These are phyloP conservation scores for Pseudomyrmex pallidus DNA, from an alignment of 1,140 invertebrate genomes.

Conservation along the genomic window DNA sequence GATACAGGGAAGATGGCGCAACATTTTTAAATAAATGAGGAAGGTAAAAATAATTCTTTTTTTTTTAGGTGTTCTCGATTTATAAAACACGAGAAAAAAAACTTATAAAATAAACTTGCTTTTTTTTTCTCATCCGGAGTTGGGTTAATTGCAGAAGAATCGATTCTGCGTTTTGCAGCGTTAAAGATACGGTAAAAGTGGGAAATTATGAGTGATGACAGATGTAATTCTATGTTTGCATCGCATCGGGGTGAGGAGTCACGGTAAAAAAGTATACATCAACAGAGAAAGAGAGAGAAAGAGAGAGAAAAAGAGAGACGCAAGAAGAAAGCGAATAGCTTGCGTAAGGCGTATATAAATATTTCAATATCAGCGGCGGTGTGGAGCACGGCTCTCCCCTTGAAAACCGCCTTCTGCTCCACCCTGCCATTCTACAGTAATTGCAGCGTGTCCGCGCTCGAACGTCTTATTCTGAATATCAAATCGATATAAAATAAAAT, in stretches of 20 bases:
- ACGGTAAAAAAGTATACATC: background rate
- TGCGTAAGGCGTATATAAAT: conserved; percentile 40
- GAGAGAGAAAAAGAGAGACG: background rate
- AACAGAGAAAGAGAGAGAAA: too few relatives aligned
- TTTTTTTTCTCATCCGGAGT: too few relatives aligned
- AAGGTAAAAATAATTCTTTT: too few relatives aligned
- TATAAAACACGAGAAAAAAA: too few relatives aligned
- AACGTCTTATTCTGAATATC: conserved; percentile 48
- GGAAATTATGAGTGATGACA: background rate
- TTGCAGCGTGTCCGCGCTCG: conserved; percentile 41
- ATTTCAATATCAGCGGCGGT: conserved; percentile 41
- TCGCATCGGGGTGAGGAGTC: background rate
- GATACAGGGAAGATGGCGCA: too few relatives aligned
- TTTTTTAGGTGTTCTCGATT: too few relatives aligned
- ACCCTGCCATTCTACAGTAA: conserved; percentile 51
- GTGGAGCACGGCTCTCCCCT: background rate
- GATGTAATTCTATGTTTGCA: conserved; percentile 17
- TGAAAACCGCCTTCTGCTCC: conserved; percentile 46
- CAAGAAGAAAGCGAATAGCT: conserved; percentile 42
- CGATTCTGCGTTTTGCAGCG: background rate
- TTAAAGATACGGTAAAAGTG: conserved; percentile 14
- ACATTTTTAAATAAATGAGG: too few relatives aligned
- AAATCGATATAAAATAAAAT: conserved; percentile 55
- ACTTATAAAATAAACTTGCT: too few relatives aligned
- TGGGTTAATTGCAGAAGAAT: background rate